A percentile compares a stretch with the other conserved stretches of the same genome.
phyloP scores from a whole-genome alignment of 2,797 vertebrate species.

The Falco peregrinus region DNA sequence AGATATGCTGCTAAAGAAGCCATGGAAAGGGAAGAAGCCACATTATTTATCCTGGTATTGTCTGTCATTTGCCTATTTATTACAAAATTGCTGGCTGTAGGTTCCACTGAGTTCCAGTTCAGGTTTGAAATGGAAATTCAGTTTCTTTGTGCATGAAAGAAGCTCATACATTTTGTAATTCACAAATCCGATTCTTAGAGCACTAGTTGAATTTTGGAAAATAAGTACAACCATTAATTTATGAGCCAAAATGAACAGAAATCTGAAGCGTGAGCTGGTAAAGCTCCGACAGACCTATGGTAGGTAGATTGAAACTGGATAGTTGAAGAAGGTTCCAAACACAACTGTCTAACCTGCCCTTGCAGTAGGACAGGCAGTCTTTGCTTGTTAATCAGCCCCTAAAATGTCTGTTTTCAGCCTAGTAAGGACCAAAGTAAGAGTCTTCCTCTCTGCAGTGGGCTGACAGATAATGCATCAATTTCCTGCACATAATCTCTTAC shows the following conservation, averaged over 20 bases:
- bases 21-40: not conserved
- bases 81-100: not conserved
- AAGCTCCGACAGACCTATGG: not conserved
- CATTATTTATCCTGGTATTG: not conserved
- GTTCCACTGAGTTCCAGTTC: not conserved
- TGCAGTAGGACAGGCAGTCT: not conserved
- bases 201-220: not conserved
- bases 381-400: not conserved
- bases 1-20: not conserved
- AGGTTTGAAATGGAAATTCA: not conserved
- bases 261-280: not conserved
- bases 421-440: not conserved
- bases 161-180: not conserved
- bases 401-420: not conserved
- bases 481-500: not conserved
- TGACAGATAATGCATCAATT: not conserved
- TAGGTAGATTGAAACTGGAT: not conserved
- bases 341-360: not conserved
- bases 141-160: not conserved
- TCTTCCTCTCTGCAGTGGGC: not conserved
- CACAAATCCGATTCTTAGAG: not conserved
- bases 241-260: not conserved
- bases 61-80: not conserved
- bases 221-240: not conserved
- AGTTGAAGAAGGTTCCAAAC: not conserved